Evolutionary conservation across 2,113 vertebrate species (phyloP).

Genomic region (Pardalotus punctatus): DNA sequence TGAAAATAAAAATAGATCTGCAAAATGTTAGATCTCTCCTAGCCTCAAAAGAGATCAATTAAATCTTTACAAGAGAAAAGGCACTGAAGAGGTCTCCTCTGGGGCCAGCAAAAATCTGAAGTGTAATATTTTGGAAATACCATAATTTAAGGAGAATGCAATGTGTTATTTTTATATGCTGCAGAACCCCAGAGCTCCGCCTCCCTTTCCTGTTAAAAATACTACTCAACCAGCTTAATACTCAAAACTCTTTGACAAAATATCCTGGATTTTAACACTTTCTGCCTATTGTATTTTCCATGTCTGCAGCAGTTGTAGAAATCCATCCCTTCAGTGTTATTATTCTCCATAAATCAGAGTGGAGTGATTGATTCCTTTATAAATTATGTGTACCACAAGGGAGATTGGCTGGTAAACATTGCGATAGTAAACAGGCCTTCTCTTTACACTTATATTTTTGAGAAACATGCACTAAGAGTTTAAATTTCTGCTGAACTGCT

Average conservation of each 20-base stretch:
- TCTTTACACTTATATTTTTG: constrained; percentile 1
- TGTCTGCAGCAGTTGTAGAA: neutral
- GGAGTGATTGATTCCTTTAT: neutral
- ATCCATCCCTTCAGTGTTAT: neutral
- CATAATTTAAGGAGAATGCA: constrained; percentile 29
- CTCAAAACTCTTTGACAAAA: neutral
- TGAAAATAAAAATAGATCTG: constrained; percentile 59
- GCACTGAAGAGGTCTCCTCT: neutral
- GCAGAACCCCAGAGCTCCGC: neutral
- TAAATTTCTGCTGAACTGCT: constrained; percentile 37
- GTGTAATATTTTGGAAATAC: constrained; percentile 8
- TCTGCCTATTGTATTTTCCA: constrained; percentile 10
- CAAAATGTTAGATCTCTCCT: constrained; percentile 14
- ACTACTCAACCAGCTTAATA: neutral
- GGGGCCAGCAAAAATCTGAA: constrained; percentile 22
- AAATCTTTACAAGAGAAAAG: constrained; percentile 26
- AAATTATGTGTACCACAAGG: neutral
- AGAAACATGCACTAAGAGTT: neutral
- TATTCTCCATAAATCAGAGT: constrained; percentile 4
- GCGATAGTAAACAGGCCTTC: neutral
- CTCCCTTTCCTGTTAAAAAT: constrained; percentile 3
- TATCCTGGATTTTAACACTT: constrained; percentile 28
- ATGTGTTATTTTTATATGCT: constrained; percentile 40
- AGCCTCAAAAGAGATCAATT: constrained; percentile 38
- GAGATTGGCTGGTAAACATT: constrained; percentile 10